Evolutionary conservation across 2,113 vertebrate species (phyloP).

Genomic region (Semnopithecus entellus): DNA sequence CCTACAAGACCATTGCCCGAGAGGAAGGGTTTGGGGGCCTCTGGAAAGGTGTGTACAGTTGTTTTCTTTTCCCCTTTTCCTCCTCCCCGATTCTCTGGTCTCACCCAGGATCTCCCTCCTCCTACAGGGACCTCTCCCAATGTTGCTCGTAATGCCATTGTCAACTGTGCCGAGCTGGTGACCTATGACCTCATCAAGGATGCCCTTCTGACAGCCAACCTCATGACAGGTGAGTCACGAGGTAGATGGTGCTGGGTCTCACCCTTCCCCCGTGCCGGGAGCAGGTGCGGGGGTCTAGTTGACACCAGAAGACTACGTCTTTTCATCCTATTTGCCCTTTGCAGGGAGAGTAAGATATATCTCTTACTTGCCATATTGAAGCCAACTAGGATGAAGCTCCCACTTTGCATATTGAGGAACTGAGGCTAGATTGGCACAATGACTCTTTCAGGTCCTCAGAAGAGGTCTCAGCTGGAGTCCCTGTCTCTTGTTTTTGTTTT

Average conservation of each 20-base stretch:
- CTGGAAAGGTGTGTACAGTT: slow-evolving; percentile 88
- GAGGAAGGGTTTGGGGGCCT: slow-evolving; percentile 91
- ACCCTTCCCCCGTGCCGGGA: neutral
- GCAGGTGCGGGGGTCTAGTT: neutral
- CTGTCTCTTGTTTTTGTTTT: neutral
- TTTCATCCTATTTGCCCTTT: neutral
- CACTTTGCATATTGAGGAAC: neutral
- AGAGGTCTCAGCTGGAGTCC: neutral
- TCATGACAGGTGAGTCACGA: slow-evolving; percentile 90
- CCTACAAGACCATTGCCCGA: slow-evolving; percentile 91
- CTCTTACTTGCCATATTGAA: neutral
- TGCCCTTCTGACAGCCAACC: slow-evolving; percentile 87
- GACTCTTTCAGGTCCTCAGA: neutral
- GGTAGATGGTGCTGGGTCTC: neutral
- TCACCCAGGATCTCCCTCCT: neutral
- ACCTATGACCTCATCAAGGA: slow-evolving; percentile 95
- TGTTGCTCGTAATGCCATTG: slow-evolving; percentile 92
- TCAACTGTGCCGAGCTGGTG: slow-evolving; percentile 94
- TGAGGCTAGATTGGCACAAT: neutral
- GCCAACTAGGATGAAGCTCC: neutral
- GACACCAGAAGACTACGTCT: neutral
- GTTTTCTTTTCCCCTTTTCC: neutral
- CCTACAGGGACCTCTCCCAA: slow-evolving; percentile 90
- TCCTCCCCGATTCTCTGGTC: neutral
- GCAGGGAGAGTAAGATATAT: neutral